These are phyloP conservation scores for Anomalospiza imberbis DNA, from an alignment of 2,797 vertebrate genomes.

Conservation along the genomic window DNA sequence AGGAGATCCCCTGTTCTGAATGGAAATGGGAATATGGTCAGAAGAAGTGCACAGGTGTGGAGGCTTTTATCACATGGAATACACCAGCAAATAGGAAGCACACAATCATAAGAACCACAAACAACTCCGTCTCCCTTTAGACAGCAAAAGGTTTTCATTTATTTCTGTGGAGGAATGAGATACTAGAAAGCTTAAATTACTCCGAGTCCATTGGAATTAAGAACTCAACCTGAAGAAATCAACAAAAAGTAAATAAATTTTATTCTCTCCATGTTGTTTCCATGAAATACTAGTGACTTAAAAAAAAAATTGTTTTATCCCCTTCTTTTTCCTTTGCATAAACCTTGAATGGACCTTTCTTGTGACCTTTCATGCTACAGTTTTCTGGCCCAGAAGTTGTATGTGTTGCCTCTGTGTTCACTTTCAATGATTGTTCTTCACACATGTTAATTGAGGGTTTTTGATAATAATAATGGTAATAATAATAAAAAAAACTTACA, in stretches of 20 bases:
- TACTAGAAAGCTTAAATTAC: background rate
- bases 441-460: fast-evolving
- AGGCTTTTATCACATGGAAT: background rate
- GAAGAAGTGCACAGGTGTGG: background rate
- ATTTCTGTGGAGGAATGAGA: background rate
- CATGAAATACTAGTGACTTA: background rate
- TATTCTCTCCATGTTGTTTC: background rate
- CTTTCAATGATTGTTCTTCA: background rate
- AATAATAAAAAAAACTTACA: background rate
- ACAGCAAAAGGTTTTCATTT: background rate
- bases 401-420: background rate
- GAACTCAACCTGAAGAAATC: background rate
- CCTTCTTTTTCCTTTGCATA: background rate
- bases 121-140: background rate
- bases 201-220: background rate
- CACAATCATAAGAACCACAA: background rate
- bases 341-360: background rate
- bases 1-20: background rate
- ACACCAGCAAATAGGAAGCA: background rate
- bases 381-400: background rate
- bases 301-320: background rate
- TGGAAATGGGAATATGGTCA: background rate
- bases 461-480: background rate
- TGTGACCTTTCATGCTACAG: background rate
- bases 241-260: background rate